Evolutionary conservation across 2,888 invertebrate species (phyloP).

Genomic region (Penaeus monodon): DNA sequence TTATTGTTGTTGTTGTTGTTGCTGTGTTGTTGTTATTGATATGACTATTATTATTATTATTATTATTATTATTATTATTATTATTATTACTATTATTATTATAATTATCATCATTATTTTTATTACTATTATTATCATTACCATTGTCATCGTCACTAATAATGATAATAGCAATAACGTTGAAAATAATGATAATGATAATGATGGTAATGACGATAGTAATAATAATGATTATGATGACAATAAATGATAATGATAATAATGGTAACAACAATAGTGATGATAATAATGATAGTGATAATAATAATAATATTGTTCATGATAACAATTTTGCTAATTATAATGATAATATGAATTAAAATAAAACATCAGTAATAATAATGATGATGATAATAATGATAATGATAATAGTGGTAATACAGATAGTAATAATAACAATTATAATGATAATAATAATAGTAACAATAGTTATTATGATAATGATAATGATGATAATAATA

Average conservation of each 20-base stretch:
- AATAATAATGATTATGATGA: not conserved
- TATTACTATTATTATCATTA: not conserved
- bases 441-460: not conserved
- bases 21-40: too few relatives aligned
- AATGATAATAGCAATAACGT: not conserved
- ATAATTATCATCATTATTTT: too few relatives aligned
- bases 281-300: not conserved
- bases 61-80: too few relatives aligned
- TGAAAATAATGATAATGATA: too few relatives aligned
- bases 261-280: not conserved
- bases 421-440: not conserved
- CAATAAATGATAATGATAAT: not conserved
- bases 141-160: not conserved
- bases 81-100: too few relatives aligned
- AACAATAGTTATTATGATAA: too few relatives aligned
- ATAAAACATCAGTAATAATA: not conserved
- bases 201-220: not conserved
- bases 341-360: not conserved
- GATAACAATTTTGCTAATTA: conserved; percentile 21
- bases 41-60: too few relatives aligned
- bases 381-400: not conserved
- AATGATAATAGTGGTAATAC: not conserved
- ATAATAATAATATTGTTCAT: conserved; percentile 16
- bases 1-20: too few relatives aligned
- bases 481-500: not conserved